Evolutionary conservation across 2,113 vertebrate genomes (phyloP), one percentile per base, ranked within the genome.

Genomic region (Pogona vitticeps): DNA sequence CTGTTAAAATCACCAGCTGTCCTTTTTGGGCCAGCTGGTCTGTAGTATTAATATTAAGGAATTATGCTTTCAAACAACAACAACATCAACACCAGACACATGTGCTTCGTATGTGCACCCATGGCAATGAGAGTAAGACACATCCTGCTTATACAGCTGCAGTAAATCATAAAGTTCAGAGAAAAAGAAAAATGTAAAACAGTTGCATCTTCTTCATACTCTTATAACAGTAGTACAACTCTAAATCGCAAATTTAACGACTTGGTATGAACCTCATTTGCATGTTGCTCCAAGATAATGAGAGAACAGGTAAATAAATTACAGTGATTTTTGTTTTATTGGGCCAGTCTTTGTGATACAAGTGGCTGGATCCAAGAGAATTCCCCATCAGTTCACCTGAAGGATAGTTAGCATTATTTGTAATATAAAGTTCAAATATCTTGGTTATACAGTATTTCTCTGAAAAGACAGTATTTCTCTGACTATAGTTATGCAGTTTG

Each of bases 131-230:
- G 84, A 70, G 71, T n/a, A 67, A n/a, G 70, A 63, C 40, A 12
- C 2, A 2, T 65, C 26, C 31, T 86, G 3, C 7, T 10, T 33
- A 20, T 31, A 56, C n/a, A 42, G 56, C 82, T 85, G 59, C 67
- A 58, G 23, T 84, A 42, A 76, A 67, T 76, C 80, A 84, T 42
- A 72, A 84, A 82, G 26, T 61, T 88, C 38, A 81, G 63, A 86
- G 31, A 56, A 67, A 83, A 72, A n/a, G 3, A 15, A 58, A 78
- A 20, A 87, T 81, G n/a, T n/a, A 68, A 84, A 42, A 65, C 77
- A 88, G 70, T 67, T 88, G 1, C 0, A 70, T 81, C 36, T 31
- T 56, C 71, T 86, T 80, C 61, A 31, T 58, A 85, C 76, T 67
- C 82, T 70, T 38, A 81, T 59, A 73, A 31, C 52, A 21, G 21